Evolutionary conservation across 2,888 invertebrate species (phyloP), one percentile per base, ranked within the genome.

Genomic region (Anthrax anthrax): DNA sequence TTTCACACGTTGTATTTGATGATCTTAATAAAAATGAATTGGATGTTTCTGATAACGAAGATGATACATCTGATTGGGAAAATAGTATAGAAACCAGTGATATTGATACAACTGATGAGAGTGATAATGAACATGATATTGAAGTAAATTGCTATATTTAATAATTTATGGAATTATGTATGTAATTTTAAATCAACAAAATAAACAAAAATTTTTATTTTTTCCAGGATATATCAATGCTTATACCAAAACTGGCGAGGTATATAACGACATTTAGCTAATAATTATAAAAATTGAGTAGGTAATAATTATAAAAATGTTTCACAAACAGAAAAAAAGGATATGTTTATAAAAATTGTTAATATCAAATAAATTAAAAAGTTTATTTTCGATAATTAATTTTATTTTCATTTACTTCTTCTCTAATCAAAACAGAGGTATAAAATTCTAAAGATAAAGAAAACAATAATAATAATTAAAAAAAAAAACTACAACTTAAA

Each of bases 41-140:
- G 13, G n/a, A 36, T 36, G 18, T 6, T 23, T 6, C 12, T 18
- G 38, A 43, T 5, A 53, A 53, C 17, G 57, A 56, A 1, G 53
- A 56, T 10, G 60, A 73, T 32, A 70, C 72, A n/a, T 64, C 65
- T 23, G 77, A 77, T 56, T 78, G 78, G 78, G 77, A 74, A 58
- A 75, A 76, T 55, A 77, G 76, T 49, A 70, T 76, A 13, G 71
- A 73, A 53, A 77, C 77, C 17, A 76, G 76, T 1, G 76, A 78
- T 51, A 58, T 78, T 16, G 74, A 78, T 49, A 71, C 74, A 1
- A 74, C 76, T 45, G 76, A 77, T 54, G 74, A 75, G 55, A 77
- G 75, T 53, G 68, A 71, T 1, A 71, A 75, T 27, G 78, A 77
- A 37, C 69, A 69, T 1, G 75, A 74, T 36, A 70, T 75, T 50